phyloP scores from a whole-genome alignment of 2,797 vertebrate species.

The Myripristis jacobus region DNA sequence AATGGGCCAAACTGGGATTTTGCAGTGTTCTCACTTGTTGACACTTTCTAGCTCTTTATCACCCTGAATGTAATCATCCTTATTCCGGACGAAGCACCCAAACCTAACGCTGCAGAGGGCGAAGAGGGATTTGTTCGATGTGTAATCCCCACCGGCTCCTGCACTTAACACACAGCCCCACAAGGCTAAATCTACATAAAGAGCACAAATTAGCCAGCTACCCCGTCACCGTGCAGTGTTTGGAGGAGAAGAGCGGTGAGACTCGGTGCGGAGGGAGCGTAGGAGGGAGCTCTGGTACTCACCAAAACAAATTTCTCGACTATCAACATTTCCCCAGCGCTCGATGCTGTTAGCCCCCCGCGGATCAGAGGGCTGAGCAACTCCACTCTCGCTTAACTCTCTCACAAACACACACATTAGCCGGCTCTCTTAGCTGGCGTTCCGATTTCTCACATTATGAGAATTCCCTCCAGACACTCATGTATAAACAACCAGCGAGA shows the following conservation, averaged over 20 bases:
- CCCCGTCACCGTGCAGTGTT: not conserved
- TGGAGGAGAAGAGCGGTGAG: conserved; percentile 24
- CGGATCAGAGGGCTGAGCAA: conserved; percentile 32
- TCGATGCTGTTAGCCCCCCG: conserved; percentile 37
- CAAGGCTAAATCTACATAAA: conserved; percentile 8
- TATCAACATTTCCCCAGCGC: conserved; percentile 31
- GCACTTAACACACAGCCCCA: conserved; percentile 16
- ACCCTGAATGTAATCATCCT: no score
- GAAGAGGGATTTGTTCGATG: not conserved
- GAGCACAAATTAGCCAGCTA: conserved; percentile 18
- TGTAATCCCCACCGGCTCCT: not conserved
- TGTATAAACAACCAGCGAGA: conserved; percentile 68
- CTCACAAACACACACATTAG: not conserved
- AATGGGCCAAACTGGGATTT: no score
- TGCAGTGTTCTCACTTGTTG: no score
- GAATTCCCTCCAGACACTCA: conserved; percentile 74
- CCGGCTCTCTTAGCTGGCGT: conserved; percentile 10
- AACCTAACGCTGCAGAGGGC: no score
- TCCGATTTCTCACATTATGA: conserved; percentile 54
- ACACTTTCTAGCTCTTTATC: no score
- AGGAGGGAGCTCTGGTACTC: conserved; percentile 33
- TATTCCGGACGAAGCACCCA: no score
- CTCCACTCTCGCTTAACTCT: conserved; percentile 15
- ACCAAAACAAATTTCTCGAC: conserved; percentile 62
- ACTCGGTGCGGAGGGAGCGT: not conserved